phyloP scores from a whole-genome alignment of 2,888 invertebrate genomes.

The Zootermopsis nevadensis region DNA sequence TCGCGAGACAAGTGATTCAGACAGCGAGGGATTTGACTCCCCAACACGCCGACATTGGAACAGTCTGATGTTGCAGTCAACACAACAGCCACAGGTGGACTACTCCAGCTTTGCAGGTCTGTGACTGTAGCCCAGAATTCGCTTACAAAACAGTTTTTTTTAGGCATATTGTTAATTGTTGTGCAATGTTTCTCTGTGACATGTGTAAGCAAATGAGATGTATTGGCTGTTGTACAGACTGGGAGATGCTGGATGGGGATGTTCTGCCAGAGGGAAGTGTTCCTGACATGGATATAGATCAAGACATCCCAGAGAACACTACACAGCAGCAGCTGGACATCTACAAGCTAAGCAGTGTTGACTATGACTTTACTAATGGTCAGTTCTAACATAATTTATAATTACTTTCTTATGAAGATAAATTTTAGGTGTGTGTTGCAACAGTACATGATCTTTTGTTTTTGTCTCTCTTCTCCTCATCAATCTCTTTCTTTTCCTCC shows the following conservation, averaged over 20 bases:
- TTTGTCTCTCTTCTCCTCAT: no score
- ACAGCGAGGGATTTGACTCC: conserved; percentile 44
- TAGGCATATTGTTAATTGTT: no score
- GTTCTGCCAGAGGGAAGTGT: conserved; percentile 44
- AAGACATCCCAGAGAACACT: conserved; percentile 41
- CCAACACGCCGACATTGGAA: conserved; percentile 45
- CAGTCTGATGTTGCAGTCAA: conserved; percentile 18
- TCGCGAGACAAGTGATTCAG: conserved; percentile 69
- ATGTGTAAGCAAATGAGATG: no score
- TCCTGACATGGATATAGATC: conserved; percentile 52
- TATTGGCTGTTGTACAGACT: conserved; percentile 46
- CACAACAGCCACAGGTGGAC: conserved; percentile 54
- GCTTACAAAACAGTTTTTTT: no score
- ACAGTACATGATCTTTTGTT: no score
- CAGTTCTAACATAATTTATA: conserved; percentile 39
- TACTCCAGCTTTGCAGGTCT: conserved; percentile 61
- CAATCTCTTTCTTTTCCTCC: no score
- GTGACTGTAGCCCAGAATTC: conserved; percentile 8
- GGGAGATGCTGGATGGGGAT: conserved; percentile 54
- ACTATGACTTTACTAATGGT: conserved; percentile 57
- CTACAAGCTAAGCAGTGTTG: conserved; percentile 55
- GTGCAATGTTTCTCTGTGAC: no score
- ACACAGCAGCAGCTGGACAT: conserved; percentile 49
- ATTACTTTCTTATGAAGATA: no score
- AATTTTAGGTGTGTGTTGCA: no score